Base-by-base conservation (phyloP, 2,888 invertebrate genomes). In the Onchidella celtica region DNA sequence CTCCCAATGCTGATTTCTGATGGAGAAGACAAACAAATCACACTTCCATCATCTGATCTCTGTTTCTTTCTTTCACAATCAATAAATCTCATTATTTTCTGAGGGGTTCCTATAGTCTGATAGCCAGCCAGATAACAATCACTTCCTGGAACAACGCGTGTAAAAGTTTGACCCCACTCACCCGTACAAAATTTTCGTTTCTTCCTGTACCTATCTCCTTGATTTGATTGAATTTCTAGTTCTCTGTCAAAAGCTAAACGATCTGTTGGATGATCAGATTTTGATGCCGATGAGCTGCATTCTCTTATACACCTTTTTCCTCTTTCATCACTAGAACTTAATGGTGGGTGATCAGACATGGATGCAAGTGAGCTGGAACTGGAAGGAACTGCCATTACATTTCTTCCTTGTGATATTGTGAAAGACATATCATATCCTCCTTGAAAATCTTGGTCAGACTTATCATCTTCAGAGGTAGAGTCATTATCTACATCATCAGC, bases 1-100 rank as follows among this genome's bases (percentile, higher is more conserved):
- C n/a, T 27, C 3, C 29, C 34, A 21, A 32, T 65, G 55, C 34
- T 57, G 36, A 17, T 57, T 70, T 66, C 69, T 29, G 69, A 59
- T 9, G 61, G 38, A 36, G 69, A 27, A 21, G 69, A 69, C 59
- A 78, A 38, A 17, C 69, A 70, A 70, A 78, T 34, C 21, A 70
- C 14, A 75, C 65, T 75, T 38, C 70, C 69, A 38, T 34, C 29
- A 27, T 61, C 69, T 55, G 32, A 38, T 17, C 29, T 6, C 34
- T 27, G 1, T 21, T 29, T 69, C 29, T 29, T 61, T 14, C n/a
- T 32, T 4, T 24, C 27, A 32, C 55, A 63, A 24, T 80, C 79
- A 24, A 66, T 14, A 55, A 2, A 57, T 34, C 29, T 73, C 61
- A 66, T 17, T 3, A 80, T 80, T 47, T 80, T 80, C 63, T 36